Evolutionary conservation across 2,888 invertebrate species (phyloP), one percentile per base, ranked within the genome.

Genomic region (Erebia aethiops): DNA sequence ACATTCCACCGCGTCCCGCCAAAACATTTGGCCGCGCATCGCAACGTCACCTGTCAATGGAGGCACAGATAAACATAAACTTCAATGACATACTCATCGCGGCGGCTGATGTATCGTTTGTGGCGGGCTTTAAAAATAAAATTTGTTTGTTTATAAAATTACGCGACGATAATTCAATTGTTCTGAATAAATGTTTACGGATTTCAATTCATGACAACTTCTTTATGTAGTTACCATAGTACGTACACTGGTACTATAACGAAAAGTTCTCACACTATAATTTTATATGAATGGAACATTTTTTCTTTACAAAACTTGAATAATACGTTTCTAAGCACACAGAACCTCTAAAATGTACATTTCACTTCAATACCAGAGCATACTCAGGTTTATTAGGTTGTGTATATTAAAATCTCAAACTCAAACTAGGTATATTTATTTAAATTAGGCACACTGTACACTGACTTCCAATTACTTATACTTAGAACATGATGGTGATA

Each of bases 11-110:
- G 72, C 76, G 78, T 77, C 74, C 82, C 84, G 85, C 80, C 86
- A 84, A 87, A 87, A 87, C 86, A 86, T 83, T 81, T 77, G 54
- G 77, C 74, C 82, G 78, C 80, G 79, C 77, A 76, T 75, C 71
- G 72, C 75, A 75, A 77, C 77, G 74, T 77, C 79, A 78, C 79
- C 58, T 75, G 75, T 78, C 78, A 77, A 75, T 77, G 77, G 76
- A 73, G 75, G 74, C 74, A 79, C 75, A 77, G 77, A 75, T 71
- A 75, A 73, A 78, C 74, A 77, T 76, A 77, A 75, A 76, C 72
- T 70, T 74, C 66, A 73, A 73, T 73, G 73, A 76, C 73, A 74
- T 70, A 71, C 74, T 72, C 75, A 71, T 71, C 60, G 67, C 56
- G 63, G 18, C 54, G 68, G 64, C 73, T 72, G 69, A 67, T 67